Evolutionary conservation across 2,797 vertebrate species (phyloP).

Genomic region (Sebastes elongatus): DNA sequence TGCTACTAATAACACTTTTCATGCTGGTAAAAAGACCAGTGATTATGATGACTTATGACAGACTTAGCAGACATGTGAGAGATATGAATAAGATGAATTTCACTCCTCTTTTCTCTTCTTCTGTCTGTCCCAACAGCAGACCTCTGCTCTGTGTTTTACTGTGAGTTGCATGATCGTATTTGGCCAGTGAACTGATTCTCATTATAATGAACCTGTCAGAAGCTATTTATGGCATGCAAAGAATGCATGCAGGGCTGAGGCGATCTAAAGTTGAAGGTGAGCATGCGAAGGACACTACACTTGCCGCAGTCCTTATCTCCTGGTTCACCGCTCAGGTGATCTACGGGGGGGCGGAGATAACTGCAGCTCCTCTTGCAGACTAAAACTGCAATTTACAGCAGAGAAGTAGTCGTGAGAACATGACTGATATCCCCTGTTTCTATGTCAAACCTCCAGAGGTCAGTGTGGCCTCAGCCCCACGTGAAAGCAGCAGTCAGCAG

Average conservation of each 20-base stretch:
- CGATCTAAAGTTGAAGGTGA: slow-evolving; percentile 64
- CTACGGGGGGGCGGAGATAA: slow-evolving; percentile 4
- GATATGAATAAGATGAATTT: too few relatives aligned
- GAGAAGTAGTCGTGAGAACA: not conserved
- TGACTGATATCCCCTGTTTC: not conserved
- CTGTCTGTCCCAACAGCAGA: not conserved
- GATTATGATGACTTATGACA: too few relatives aligned
- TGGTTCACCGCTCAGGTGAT: slow-evolving; percentile 69
- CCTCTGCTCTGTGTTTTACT: not conserved
- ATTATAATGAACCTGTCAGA: not conserved
- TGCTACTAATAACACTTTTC: slow-evolving; percentile 53
- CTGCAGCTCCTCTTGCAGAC: slow-evolving; percentile 21
- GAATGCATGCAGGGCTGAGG: not conserved
- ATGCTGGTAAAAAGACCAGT: slow-evolving; percentile 25
- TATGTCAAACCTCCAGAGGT: slow-evolving; percentile 50
- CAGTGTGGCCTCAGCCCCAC: slow-evolving; percentile 29
- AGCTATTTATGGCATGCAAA: not conserved
- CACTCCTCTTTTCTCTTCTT: too few relatives aligned
- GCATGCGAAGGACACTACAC: slow-evolving; percentile 52
- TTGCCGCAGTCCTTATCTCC: slow-evolving; percentile 65
- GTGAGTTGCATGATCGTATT: not conserved
- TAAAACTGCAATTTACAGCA: slow-evolving; percentile 13
- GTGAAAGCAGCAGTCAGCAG: slow-evolving; percentile 1
- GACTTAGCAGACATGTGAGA: too few relatives aligned
- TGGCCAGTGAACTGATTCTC: not conserved